Percentiles rank a stretch among this genome's conserved stretches.
Conservation (phyloP, 2,888 invertebrate species). For the Cerceris ruficornis region DNA sequence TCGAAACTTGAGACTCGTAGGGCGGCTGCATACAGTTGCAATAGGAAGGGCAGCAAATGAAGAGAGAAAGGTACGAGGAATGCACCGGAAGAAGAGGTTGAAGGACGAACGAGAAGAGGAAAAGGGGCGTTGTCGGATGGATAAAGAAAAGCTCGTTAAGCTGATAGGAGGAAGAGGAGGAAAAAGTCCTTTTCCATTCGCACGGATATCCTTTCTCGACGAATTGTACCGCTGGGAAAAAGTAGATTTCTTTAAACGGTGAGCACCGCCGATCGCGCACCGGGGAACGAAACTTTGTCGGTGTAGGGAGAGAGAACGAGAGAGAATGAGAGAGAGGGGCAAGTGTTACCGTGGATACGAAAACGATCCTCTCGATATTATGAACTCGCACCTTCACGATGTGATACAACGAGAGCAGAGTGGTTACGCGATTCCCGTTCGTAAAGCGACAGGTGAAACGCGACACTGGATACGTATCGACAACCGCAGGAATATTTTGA, state of each 20-base stretch:
- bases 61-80: conserved; percentile 18
- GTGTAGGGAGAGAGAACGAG: conserved; percentile 51
- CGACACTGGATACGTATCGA: too few species aligned
- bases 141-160: conserved; percentile 62
- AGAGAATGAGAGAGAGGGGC: conserved; percentile 11
- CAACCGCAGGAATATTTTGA: too few species aligned
- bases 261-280: conserved; percentile 51
- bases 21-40: not conserved
- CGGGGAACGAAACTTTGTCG: conserved; percentile 44
- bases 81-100: not conserved
- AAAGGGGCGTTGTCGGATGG: conserved; percentile 36
- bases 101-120: too few species aligned
- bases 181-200: conserved; percentile 56
- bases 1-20: conserved; percentile 25
- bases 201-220: conserved; percentile 50
- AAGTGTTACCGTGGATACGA: conserved; percentile 20
- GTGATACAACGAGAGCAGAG: conserved; percentile 4
- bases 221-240: conserved; percentile 51
- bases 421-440: too few species aligned
- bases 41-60: conserved; percentile 11
- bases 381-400: conserved; percentile 20
- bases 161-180: conserved; percentile 49
- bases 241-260: conserved; percentile 57
- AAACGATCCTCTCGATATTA: conserved; percentile 27
- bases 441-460: too few species aligned